Percentiles rank a stretch among this genome's conserved stretches.
phyloP scores from a whole-genome alignment of 35 echinoderm and acorn worm species.

The Lytechinus pictus region DNA sequence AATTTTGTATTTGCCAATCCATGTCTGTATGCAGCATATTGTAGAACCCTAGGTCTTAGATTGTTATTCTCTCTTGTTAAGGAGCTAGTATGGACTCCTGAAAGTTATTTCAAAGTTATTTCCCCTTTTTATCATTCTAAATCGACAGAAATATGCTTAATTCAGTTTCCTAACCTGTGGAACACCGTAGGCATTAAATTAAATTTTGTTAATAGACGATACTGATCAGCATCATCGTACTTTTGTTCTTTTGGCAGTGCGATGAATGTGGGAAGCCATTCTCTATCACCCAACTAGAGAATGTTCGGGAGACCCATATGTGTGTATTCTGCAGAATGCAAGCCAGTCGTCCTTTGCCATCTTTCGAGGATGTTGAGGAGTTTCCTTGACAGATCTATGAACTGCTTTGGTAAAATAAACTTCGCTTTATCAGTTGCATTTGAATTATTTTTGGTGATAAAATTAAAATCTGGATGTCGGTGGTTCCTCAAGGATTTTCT shows the following conservation, averaged over 20 bases:
- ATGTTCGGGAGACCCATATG: conserved; percentile 55
- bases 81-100: no score
- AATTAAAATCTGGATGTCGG: no score
- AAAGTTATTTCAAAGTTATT: no score
- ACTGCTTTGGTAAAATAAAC: background rate
- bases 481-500: no score
- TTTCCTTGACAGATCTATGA: background rate
- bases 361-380: conserved; percentile 49
- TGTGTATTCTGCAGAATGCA: conserved; percentile 95
- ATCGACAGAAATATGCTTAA: background rate
- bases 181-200: background rate
- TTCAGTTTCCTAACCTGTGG: background rate
- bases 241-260: conserved; percentile 68
- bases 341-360: conserved; percentile 58
- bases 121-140: no score
- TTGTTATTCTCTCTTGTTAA: no score
- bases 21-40: no score
- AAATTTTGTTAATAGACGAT: background rate
- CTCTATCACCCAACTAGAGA: conserved; percentile 88
- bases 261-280: conserved; percentile 91
- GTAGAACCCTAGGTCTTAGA: no score
- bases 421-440: no score
- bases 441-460: no score
- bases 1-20: no score
- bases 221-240: background rate